These are phyloP conservation scores for Drosophila mayaguana DNA, from an alignment of 2,888 invertebrate species.

Conservation along the genomic window DNA sequence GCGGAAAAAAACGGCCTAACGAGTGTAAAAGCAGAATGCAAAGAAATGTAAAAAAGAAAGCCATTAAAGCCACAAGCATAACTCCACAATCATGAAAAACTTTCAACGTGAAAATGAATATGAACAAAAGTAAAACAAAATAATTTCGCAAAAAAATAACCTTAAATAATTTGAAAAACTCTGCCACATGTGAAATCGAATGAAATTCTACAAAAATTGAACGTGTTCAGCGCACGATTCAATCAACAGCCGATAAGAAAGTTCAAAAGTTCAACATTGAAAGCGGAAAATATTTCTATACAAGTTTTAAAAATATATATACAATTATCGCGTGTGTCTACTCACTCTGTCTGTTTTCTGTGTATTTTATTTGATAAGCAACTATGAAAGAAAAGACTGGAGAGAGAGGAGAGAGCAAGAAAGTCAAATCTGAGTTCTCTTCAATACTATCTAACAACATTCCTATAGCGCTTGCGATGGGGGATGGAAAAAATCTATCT, in stretches of 20 bases:
- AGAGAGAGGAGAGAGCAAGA: background rate
- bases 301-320: constrained; percentile 35
- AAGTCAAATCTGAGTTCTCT: background rate
- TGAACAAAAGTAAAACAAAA: background rate
- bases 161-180: constrained; percentile 33
- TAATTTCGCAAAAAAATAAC: constrained; percentile 28
- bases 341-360: background rate
- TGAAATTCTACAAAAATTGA: constrained; percentile 21
- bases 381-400: constrained; percentile 4
- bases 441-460: constrained; percentile 10
- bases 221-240: constrained; percentile 27
- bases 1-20: constrained; percentile 34
- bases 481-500: too few relatives aligned
- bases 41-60: background rate
- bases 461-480: too few relatives aligned
- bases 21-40: background rate
- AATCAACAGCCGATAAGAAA: constrained; percentile 44
- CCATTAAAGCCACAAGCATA: background rate
- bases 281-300: constrained; percentile 27
- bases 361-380: constrained; percentile 37
- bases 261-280: constrained; percentile 54
- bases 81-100: constrained; percentile 8
- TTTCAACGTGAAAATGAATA: too few relatives aligned
- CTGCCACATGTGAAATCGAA: constrained; percentile 30
- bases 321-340: constrained; percentile 25